Base-by-base conservation (phyloP, 2,113 vertebrate genomes). In the Antidorcas marsupialis region DNA sequence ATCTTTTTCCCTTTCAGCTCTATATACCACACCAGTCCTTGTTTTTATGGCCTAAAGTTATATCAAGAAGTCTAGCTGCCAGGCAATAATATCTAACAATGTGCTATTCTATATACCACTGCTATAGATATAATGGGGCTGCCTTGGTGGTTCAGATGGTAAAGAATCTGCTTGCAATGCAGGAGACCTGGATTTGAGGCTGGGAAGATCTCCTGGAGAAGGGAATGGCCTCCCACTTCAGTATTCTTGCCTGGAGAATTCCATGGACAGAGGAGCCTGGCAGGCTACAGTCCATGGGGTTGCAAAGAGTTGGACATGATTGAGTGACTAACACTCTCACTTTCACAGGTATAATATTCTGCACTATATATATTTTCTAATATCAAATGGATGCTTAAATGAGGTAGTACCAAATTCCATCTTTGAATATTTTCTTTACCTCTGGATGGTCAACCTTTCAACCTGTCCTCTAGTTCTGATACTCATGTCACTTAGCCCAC, bases 341-440 rank as follows among this genome's bases (percentile, higher is more conserved):
- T 39, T 71, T 71, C n/a, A 39, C n/a, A 71, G n/a, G 10, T 71
- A 4, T 13, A 39, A 71, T 52, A 81, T 81, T 21, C 10, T 21
- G 11, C 1, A 52, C 11, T 52, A 53, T 53, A 79, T 17, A 33
- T 50, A 47, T 83, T 25, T n/a, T 39, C 6, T 55, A 55, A 55
- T 55, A 55, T 55, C 21, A 27, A 83, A 36, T 16, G n/a, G 53
- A 57, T 14, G 7, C 4, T 79, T 55, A 93, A 91, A 83, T 33
- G 5, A 84, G 43, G 4, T 45, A 62, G 23, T n/a, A 4, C 4
- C 47, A 62, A 21, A 50, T 50, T 82, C n/a, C 85, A 9, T 86
- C 71, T 79, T 87, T 90, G 39, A 89, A 57, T 96, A 87, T 79
- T 91, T 92, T 86, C 71, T 23, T 96, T 93, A 47, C 39, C 43